phyloP scores from a whole-genome alignment of 2,888 invertebrate species.

The Lasius fuliginosus region DNA sequence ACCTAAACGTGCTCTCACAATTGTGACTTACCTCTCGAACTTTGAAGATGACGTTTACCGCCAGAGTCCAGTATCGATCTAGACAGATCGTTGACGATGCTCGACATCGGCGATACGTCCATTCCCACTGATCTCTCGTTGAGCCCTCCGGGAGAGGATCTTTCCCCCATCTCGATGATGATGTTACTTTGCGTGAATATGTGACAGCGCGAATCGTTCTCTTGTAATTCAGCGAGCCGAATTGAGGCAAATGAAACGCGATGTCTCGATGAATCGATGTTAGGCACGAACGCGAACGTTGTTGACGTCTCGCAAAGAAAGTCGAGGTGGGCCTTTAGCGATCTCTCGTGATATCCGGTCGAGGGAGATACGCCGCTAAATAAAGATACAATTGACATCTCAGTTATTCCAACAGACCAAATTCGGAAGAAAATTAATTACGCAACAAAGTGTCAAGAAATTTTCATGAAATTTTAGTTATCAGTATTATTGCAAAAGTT shows the following conservation, averaged over 20 bases:
- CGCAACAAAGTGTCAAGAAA: background rate
- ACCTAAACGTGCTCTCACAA: background rate
- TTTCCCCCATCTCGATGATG: slow-evolving; percentile 59
- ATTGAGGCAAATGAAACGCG: slow-evolving; percentile 13
- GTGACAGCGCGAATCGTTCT: slow-evolving; percentile 48
- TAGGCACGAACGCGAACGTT: slow-evolving; percentile 4
- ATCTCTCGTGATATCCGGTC: slow-evolving; percentile 8
- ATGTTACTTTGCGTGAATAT: slow-evolving; percentile 26
- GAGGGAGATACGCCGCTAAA: background rate
- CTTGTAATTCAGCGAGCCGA: slow-evolving; percentile 6
- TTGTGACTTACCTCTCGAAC: slow-evolving; percentile 34
- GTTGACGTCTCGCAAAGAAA: slow-evolving; percentile 17
- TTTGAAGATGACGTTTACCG: background rate
- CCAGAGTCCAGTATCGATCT: slow-evolving; percentile 72
- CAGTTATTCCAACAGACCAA: background rate
- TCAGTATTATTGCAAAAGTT: background rate
- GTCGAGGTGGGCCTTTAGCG: background rate
- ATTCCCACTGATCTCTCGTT: slow-evolving; percentile 5
- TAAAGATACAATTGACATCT: background rate
- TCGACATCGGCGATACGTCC: slow-evolving; percentile 77
- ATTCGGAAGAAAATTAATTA: background rate
- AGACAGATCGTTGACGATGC: slow-evolving; percentile 74
- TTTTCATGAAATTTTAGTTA: background rate
- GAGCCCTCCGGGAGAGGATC: slow-evolving; percentile 36
- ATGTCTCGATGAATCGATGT: slow-evolving; percentile 38